Base-by-base conservation (phyloP, 2,113 vertebrate genomes). In the Synchiropus splendidus region DNA sequence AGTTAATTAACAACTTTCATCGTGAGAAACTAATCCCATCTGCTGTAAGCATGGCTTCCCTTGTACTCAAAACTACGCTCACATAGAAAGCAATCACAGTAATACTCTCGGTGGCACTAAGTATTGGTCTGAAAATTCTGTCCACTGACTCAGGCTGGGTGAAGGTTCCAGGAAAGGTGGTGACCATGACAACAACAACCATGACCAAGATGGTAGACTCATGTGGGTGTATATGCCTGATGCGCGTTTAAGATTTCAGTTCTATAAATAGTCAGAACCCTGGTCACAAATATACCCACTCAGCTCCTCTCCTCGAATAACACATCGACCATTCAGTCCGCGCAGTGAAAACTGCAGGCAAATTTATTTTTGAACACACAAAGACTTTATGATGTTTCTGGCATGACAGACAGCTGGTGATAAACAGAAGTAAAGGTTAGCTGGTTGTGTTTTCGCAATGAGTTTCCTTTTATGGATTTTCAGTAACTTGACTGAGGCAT, bases 211-310 rank as follows among this genome's bases (percentile, higher is more conserved):
- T 31, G 4, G 18, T 27, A 8, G 21, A 27, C 21, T 27, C 21
- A 27, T 27, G 21, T 27, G 21, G 21, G 15, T 13, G 35, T 18
- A 16, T 66, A 67, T 72, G 71, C 38, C 60, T 46, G 51, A 48
- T 49, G 56, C 45, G 38, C 51, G 75, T 74, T 77, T 83, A 73
- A 64, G 43, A 58, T 86, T 86, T 77, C 84, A 79, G 12, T 39
- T 58, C 83, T 82, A 85, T 77, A 73, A 79, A 82, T 84, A 84
- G 77, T 35, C 42, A 8, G 21, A 27, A 27, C 21, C 21, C 21
- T 27, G 21, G 45, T 40, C 47, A 40, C 48, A 57, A 34, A 54
- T 35, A 44, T 35, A 40, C 36, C 48, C 17, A 48, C 42, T 44
- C 36, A 47, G 49, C 41, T 15, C 32, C 54, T 30, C 42, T 54